These are phyloP conservation scores for Ceratosolen solmsi DNA, from an alignment of 1,140 invertebrate species.

Conservation along the genomic window DNA sequence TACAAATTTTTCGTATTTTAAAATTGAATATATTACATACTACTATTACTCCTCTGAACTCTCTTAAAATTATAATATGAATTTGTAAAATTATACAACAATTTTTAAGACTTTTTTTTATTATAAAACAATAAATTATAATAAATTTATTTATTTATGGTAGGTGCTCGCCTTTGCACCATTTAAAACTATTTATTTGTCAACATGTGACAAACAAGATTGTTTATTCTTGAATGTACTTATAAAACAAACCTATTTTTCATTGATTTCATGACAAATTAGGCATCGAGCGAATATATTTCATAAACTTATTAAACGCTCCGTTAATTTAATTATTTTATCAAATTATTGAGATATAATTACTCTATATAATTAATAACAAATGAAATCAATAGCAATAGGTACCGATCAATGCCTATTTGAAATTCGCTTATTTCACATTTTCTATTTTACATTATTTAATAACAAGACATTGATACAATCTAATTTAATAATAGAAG, in stretches of 20 bases:
- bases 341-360: not conserved
- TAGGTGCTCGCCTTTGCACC: not conserved
- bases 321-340: not conserved
- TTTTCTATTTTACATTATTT: not conserved
- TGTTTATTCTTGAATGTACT: conserved; percentile 1
- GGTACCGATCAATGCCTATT: conserved; percentile 32
- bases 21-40: too few relatives aligned
- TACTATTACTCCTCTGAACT: not conserved
- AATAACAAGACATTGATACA: not conserved
- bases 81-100: too few relatives aligned
- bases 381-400: not conserved
- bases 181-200: not conserved
- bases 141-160: not conserved
- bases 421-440: not conserved
- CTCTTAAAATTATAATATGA: not conserved
- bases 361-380: not conserved
- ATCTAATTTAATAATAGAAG: not conserved
- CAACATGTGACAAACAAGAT: not conserved
- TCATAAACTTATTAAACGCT: not conserved
- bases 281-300: conserved; percentile 28
- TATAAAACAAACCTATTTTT: not conserved
- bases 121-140: conserved; percentile 8
- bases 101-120: not conserved
- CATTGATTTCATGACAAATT: conserved; percentile 6
- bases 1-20: too few relatives aligned